A percentile compares a stretch with the other conserved stretches of the same genome.
Conservation (phyloP, 2,888 invertebrate species). For the Celastrina argiolus region DNA sequence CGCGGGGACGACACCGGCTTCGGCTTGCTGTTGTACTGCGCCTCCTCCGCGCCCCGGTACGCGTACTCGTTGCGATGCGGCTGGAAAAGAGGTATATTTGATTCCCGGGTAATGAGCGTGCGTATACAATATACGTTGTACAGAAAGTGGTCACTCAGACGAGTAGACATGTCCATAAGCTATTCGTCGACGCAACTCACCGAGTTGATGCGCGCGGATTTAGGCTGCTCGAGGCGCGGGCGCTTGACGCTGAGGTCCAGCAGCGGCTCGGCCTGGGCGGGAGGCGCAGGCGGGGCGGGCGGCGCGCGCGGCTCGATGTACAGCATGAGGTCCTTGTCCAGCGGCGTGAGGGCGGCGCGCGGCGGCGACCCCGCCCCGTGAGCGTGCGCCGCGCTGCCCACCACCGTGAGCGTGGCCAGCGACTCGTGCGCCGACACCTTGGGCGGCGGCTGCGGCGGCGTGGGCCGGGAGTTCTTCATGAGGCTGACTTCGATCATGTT, state of each 20-base stretch:
- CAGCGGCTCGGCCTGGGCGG: constrained; percentile 45
- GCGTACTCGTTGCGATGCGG: constrained; percentile 56
- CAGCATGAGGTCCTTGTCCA: constrained; percentile 80
- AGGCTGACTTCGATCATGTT: constrained; percentile 90
- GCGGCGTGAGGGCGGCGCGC: constrained; percentile 78
- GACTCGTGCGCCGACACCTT: constrained; percentile 65
- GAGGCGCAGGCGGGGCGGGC: constrained; percentile 77
- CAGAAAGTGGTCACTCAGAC: no score
- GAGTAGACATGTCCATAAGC: no score
- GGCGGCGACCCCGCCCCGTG: constrained; percentile 47
- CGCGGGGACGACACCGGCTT: constrained; percentile 50
- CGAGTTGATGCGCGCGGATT: constrained; percentile 41
- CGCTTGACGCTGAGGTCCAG: constrained; percentile 88
- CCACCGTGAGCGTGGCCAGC: constrained; percentile 84
- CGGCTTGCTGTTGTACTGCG: constrained; percentile 68
- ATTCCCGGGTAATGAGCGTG: background rate
- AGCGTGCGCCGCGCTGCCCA: constrained; percentile 57
- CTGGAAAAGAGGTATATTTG: constrained; percentile 34
- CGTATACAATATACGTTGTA: background rate
- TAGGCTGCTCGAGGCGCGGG: constrained; percentile 62
- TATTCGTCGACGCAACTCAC: constrained; percentile 37
- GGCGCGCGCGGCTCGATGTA: constrained; percentile 70
- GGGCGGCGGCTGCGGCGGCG: constrained; percentile 44
- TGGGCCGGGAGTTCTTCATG: constrained; percentile 77
- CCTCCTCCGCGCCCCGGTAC: constrained; percentile 50